Percentiles rank a stretch among this genome's conserved stretches.
These are phyloP conservation scores for Phyllotis vaccarum DNA, from an alignment of 2,797 vertebrate species.

Conservation along the genomic window DNA sequence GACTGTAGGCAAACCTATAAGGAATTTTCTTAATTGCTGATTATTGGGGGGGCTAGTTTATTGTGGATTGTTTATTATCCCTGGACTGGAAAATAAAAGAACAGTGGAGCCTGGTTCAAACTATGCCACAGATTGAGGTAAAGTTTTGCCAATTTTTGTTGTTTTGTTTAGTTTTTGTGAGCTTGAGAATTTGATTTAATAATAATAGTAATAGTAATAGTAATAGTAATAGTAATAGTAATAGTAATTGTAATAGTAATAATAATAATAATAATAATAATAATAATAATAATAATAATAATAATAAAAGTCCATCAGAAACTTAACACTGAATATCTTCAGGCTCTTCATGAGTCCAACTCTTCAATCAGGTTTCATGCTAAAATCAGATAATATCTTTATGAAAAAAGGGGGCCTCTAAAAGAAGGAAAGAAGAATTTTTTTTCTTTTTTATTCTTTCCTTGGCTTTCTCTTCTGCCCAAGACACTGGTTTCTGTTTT, in stretches of 20 bases:
- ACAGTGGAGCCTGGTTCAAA: too few relatives aligned
- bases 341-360: background rate
- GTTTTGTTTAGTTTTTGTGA: background rate
- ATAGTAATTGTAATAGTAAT: too few relatives aligned
- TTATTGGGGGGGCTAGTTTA: too few relatives aligned
- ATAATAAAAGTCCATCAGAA: background rate
- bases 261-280: too few relatives aligned
- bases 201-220: too few relatives aligned
- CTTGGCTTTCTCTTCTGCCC: background rate
- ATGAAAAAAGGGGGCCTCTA: background rate
- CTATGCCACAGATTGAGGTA: too few relatives aligned
- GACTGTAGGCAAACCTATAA: background rate
- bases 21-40: background rate
- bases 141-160: background rate
- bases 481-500: background rate
- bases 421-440: background rate
- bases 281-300: too few relatives aligned
- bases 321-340: background rate
- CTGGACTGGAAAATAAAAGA: too few relatives aligned
- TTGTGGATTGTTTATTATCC: background rate
- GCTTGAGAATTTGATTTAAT: rapidly evolving
- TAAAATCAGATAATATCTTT: background rate
- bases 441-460: background rate
- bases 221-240: too few relatives aligned
- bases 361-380: background rate